Conservation (phyloP, 2,888 invertebrate genomes). For the Endotricha flammealis region DNA sequence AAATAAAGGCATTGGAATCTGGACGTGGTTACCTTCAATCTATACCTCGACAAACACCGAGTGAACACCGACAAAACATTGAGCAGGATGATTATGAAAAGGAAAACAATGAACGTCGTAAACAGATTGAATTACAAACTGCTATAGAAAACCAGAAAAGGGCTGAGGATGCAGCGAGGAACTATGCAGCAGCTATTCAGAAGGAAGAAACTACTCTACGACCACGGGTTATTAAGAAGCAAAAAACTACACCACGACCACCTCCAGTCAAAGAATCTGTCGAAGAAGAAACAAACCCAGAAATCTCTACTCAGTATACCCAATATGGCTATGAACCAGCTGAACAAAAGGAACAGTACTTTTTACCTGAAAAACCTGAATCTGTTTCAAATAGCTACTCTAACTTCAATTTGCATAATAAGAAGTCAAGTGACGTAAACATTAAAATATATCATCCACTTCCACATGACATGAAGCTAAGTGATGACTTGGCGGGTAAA, state of each 20-base stretch:
- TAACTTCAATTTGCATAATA: constrained; percentile 14
- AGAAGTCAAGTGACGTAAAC: constrained; percentile 12
- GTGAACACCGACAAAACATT: constrained; percentile 19
- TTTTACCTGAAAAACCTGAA: not conserved
- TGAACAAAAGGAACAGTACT: constrained; percentile 1
- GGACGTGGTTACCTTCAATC: constrained; percentile 27
- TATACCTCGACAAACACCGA: constrained; percentile 19
- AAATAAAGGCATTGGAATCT: constrained; percentile 47
- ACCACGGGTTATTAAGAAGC: constrained; percentile 6
- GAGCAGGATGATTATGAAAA: constrained; percentile 8
- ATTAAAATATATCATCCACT: constrained; percentile 12
- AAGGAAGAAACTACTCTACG: constrained; percentile 8
- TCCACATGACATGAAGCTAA: constrained; percentile 7
- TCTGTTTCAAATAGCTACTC: constrained; percentile 15
- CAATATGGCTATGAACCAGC: not conserved
- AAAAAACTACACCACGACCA: constrained; percentile 7
- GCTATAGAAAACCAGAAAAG: constrained; percentile 8
- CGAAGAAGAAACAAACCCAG: constrained; percentile 9
- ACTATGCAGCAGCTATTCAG: too few species aligned
- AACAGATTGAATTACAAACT: constrained; percentile 13
- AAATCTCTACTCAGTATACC: constrained; percentile 2
- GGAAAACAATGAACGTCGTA: constrained; percentile 14
- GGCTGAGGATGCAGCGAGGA: constrained; percentile 10
- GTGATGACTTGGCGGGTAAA: constrained; percentile 6
- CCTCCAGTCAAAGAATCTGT: constrained; percentile 14